Percentiles rank a stretch among this genome's conserved stretches.
phyloP scores from a whole-genome alignment of 2,113 vertebrate species.

The Melanostigma gelatinosum region DNA sequence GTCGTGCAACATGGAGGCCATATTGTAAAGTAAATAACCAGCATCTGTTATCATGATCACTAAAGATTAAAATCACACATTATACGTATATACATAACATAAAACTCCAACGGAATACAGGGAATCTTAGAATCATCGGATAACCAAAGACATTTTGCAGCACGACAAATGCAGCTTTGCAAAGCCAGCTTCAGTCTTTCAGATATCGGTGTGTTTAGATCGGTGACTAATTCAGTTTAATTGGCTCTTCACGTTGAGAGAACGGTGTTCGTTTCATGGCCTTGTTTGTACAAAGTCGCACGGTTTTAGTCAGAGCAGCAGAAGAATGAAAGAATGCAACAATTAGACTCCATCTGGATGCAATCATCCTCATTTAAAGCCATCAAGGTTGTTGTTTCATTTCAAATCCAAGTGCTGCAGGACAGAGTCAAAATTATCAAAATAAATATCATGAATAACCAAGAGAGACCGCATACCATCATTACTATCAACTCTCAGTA shows the following conservation, averaged over 20 bases:
- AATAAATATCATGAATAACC: neutral
- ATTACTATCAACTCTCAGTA: neutral
- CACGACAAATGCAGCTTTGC: slow-evolving; percentile 17
- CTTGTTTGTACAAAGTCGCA: neutral
- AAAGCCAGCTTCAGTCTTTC: slow-evolving; percentile 9
- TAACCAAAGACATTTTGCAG: slow-evolving; percentile 21
- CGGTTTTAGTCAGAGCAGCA: neutral
- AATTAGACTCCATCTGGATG: neutral
- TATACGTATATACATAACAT: slow-evolving; percentile 29
- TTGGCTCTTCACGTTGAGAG: slow-evolving; percentile 16
- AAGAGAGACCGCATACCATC: neutral
- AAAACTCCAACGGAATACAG: slow-evolving; percentile 9
- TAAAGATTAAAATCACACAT: slow-evolving; percentile 42
- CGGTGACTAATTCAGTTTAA: neutral
- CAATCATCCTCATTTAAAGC: slow-evolving; percentile 13
- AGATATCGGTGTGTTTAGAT: neutral
- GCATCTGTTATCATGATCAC: neutral
- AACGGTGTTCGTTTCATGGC: neutral
- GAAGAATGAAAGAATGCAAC: neutral
- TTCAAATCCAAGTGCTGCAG: neutral
- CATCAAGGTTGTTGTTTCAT: neutral
- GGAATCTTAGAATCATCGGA: slow-evolving; percentile 3
- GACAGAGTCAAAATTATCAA: neutral
- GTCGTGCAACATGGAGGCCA: neutral
- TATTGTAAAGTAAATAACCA: slow-evolving; percentile 16